phyloP scores from a whole-genome alignment of 23 tunicate genomes.

The Clavelina lepadiformis region DNA sequence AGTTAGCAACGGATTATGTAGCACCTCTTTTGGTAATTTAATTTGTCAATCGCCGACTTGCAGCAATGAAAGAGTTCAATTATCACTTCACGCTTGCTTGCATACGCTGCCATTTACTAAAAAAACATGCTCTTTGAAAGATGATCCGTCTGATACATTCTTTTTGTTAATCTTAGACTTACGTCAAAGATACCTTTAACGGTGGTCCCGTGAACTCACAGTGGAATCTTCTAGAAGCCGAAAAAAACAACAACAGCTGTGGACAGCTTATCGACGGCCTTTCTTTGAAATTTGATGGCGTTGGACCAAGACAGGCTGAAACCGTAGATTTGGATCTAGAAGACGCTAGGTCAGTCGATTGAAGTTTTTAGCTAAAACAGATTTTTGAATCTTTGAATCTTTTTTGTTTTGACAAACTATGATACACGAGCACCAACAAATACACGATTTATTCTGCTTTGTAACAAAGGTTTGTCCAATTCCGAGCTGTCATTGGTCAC shows the following conservation, averaged over 20 bases:
- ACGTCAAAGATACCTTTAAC: conserved; percentile 66
- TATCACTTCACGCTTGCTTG: no score
- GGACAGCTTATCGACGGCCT: conserved; percentile 55
- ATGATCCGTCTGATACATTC: no score
- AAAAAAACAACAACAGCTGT: conserved; percentile 24
- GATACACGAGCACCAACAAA: not conserved
- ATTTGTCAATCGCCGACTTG: no score
- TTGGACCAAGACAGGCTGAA: conserved; percentile 69
- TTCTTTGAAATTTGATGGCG: conserved; percentile 55
- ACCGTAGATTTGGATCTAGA: conserved; percentile 55
- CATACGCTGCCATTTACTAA: no score
- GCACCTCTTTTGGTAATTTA: no score
- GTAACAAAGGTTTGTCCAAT: conserved; percentile 63
- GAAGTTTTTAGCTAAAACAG: not conserved
- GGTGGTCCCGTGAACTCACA: conserved; percentile 4
- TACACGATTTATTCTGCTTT: not conserved
- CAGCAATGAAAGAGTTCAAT: no score
- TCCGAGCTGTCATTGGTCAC: conserved; percentile 61
- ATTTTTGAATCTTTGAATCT: not conserved
- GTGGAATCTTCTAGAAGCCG: conserved; percentile 49
- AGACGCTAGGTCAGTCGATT: conserved; percentile 62
- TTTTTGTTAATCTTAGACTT: conserved; percentile 50
- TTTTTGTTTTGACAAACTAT: not conserved
- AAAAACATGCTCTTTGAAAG: no score
- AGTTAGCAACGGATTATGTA: no score